Evolutionary conservation across 2,113 vertebrate species (phyloP).

Genomic region (Psophia crepitans): DNA sequence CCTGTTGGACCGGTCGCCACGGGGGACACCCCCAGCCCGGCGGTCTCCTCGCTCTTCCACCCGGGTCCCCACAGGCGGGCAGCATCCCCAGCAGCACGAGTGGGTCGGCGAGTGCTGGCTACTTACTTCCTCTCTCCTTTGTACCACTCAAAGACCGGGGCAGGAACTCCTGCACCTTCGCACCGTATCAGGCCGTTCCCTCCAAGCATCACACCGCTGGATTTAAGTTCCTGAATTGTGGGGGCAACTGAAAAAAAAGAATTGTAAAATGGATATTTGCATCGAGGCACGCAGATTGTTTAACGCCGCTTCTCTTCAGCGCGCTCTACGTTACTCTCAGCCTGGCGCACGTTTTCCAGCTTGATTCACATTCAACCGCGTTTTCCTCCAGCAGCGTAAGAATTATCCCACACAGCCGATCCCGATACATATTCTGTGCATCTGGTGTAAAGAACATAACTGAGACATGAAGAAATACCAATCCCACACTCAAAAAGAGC

Average conservation of each 20-base stretch:
- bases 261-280: slow-evolving; percentile 45
- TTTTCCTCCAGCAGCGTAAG: not conserved
- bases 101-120: not conserved
- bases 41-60: not conserved
- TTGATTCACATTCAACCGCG: not conserved
- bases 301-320: not conserved
- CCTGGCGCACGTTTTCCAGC: not conserved
- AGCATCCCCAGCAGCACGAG: not conserved
- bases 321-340: not conserved
- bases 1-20: fast-evolving
- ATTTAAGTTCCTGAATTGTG: slow-evolving; percentile 95
- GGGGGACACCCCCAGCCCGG: not conserved
- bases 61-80: not conserved
- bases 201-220: slow-evolving; percentile 85
- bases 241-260: slow-evolving; percentile 86
- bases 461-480: not conserved
- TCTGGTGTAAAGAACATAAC: not conserved
- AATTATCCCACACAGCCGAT: not conserved
- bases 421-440: not conserved
- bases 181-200: slow-evolving; percentile 90
- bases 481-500: not conserved
- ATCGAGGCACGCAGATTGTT: not conserved
- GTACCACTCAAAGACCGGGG: slow-evolving; percentile 94
- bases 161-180: slow-evolving; percentile 91
- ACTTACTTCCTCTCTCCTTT: slow-evolving; percentile 97